These are phyloP conservation scores for Forficula auricularia DNA, from an alignment of 1,140 invertebrate genomes.

Conservation along the genomic window DNA sequence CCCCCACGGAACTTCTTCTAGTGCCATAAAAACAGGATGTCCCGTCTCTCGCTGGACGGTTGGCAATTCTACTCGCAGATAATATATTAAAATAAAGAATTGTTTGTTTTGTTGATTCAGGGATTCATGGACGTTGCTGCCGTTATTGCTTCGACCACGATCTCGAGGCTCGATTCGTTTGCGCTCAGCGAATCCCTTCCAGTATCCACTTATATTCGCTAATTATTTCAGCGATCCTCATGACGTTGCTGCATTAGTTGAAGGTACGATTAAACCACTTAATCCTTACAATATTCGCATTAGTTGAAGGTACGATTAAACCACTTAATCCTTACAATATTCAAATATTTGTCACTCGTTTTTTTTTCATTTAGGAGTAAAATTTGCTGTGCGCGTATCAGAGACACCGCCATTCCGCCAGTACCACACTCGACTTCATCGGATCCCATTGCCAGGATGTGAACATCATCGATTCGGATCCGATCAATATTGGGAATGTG, in stretches of 20 bases:
- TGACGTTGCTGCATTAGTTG: conserved; percentile 58
- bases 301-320: conserved; percentile 54
- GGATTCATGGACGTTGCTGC: conserved; percentile 71
- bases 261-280: conserved; percentile 42
- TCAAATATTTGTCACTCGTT: too few species aligned
- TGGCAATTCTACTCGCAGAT: too few species aligned
- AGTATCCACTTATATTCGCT: conserved; percentile 70
- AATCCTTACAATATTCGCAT: too few species aligned
- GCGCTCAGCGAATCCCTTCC: conserved; percentile 58
- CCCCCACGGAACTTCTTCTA: too few species aligned
- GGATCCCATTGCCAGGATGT: conserved; percentile 59
- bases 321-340: too few species aligned
- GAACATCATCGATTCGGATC: conserved; percentile 47
- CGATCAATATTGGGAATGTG: conserved; percentile 69
- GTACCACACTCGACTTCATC: conserved; percentile 57
- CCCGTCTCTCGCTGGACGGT: too few species aligned
- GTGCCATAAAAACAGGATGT: too few species aligned
- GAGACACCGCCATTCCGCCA: conserved; percentile 61
- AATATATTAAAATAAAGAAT: too few species aligned
- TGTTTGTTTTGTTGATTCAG: too few species aligned
- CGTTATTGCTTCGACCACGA: conserved; percentile 56
- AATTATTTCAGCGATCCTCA: conserved; percentile 66
- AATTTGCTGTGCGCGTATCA: conserved; percentile 49
- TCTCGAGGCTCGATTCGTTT: conserved; percentile 61
- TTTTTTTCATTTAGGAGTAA: conserved; percentile 20